Evolutionary conservation across 2,888 invertebrate genomes (phyloP), one percentile per base, ranked within the genome.

Genomic region (Hoplodrina ambigua): DNA sequence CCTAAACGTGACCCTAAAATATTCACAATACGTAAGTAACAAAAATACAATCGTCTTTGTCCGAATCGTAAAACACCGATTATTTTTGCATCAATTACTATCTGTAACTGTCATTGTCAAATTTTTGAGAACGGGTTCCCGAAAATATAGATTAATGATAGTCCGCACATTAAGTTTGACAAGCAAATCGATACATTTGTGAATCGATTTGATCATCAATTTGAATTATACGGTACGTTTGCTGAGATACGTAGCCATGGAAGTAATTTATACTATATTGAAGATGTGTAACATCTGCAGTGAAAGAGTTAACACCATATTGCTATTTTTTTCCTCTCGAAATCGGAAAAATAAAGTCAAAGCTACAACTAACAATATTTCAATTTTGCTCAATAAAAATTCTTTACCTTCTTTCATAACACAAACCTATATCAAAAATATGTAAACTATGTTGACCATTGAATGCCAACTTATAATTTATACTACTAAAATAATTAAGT

Each of bases 171-270:
- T 78, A 82, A 10, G 80, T 66, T 79, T 81, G 85, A 81, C 81
- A 86, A 88, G 88, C 88, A 84, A 86, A 87, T 87, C 88, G 88
- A 89, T 87, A 87, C 83, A 85, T 84, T 85, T 85, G 52, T 83
- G 78, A 84, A 89, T 89, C 87, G 86, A 88, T 87, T 69, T 68
- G 82, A 92, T 91, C 94, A 95, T 95, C 90, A 94, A 95, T 95
- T 92, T 86, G 88, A 87, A 94, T 95, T 94, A 94, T 84, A 93
- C 90, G 94, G 87, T 87, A 75, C 88, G 85, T 88, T 89, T 91
- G 87, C 73, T 81, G 85, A 83, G 86, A 87, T 82, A 60, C 53
- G 44, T 19, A 57, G 62, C 67, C 78, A 81, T 81, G 72, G 77
- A 79, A 80, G 65, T 65, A 49, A 65, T 58, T 67, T 57, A 30